A percentile compares a stretch with the other conserved stretches of the same genome.
These are phyloP conservation scores for Eristalinus aeneus DNA, from an alignment of 2,888 invertebrate species.

Conservation along the genomic window DNA sequence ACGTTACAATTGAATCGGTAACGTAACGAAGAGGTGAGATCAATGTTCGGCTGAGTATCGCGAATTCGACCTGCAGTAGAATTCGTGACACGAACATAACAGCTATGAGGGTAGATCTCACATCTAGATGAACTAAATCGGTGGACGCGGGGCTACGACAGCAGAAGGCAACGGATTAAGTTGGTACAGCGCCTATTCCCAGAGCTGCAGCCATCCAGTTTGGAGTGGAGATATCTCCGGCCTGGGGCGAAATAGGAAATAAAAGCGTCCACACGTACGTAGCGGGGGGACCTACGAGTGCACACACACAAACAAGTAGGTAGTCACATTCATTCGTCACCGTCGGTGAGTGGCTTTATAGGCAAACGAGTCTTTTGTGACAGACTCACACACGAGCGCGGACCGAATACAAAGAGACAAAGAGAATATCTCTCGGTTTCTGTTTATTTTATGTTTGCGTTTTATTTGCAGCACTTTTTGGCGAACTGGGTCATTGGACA, in stretches of 20 bases:
- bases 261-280: constrained; percentile 4
- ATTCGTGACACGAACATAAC: constrained; percentile 66
- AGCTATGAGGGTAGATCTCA: constrained; percentile 50
- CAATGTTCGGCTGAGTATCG: constrained; percentile 49
- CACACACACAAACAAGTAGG: neutral
- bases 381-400: constrained; percentile 18
- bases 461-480: constrained; percentile 55
- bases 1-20: neutral
- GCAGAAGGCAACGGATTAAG: neutral
- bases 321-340: neutral
- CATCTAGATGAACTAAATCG: constrained; percentile 33
- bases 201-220: constrained; percentile 20
- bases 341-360: neutral
- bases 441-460: constrained; percentile 24
- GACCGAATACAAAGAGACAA: constrained; percentile 56
- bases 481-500: constrained; percentile 66
- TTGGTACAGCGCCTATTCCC: constrained; percentile 31
- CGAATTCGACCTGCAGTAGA: constrained; percentile 49
- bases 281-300: neutral
- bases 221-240: constrained; percentile 16
- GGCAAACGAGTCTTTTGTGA: constrained; percentile 59
- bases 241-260: constrained; percentile 54
- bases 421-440: constrained; percentile 29
- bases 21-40: constrained; percentile 9
- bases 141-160: neutral